phyloP scores from a whole-genome alignment of 23 tunicate species.

The Styela clava region DNA sequence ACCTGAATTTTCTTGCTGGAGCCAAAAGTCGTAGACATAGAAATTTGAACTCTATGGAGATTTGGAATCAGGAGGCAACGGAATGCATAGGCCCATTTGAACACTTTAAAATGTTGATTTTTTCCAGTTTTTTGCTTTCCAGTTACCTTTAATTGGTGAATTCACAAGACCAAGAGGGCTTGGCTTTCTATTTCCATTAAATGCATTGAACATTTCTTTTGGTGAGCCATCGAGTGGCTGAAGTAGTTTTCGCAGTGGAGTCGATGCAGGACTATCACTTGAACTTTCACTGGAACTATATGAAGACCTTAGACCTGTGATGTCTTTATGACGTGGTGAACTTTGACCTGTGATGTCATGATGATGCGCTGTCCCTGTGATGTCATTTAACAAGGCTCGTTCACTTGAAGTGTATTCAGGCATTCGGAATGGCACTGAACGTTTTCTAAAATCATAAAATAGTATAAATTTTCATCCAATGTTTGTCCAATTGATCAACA shows the following conservation, averaged over 20 bases:
- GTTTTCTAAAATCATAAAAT: too few relatives aligned
- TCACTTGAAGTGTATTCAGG: slow-evolving; percentile 26
- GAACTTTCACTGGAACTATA: neutral
- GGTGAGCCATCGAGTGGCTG: slow-evolving; percentile 17
- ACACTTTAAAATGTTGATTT: too few relatives aligned
- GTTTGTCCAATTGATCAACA: too few relatives aligned
- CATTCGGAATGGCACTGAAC: slow-evolving; percentile 64
- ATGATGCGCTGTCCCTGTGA: neutral
- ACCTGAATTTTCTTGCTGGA: too few relatives aligned
- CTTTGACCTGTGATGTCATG: neutral
- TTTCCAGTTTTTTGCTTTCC: too few relatives aligned
- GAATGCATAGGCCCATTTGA: too few relatives aligned
- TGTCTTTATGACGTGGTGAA: neutral
- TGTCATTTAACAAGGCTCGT: slow-evolving; percentile 43
- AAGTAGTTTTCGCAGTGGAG: neutral
- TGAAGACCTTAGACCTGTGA: neutral
- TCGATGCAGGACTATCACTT: neutral
- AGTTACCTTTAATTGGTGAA: neutral
- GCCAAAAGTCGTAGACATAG: too few relatives aligned
- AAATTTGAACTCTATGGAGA: too few relatives aligned
- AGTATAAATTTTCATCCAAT: too few relatives aligned
- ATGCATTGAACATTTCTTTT: slow-evolving; percentile 6
- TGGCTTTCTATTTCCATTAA: neutral
- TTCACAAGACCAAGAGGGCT: slow-evolving; percentile 10
- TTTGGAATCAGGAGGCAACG: too few relatives aligned